Evolutionary conservation across 1,140 invertebrate species (phyloP).

Genomic region (Ladona fulva): DNA sequence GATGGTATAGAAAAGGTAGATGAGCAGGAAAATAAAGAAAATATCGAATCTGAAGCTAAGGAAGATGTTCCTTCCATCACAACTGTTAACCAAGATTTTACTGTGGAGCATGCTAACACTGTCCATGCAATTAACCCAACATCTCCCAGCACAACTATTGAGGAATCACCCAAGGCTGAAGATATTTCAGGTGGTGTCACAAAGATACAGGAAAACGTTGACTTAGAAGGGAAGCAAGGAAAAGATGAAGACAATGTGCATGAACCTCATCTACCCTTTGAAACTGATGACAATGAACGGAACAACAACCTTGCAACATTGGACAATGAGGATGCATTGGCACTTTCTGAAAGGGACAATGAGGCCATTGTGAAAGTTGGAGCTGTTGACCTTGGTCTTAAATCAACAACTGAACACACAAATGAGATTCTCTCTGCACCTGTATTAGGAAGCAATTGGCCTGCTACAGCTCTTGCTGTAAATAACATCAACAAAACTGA

Average conservation of each 20-base stretch:
- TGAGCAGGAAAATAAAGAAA: not conserved
- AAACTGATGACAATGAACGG: not conserved
- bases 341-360: not conserved
- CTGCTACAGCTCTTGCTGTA: not conserved
- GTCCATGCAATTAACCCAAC: not conserved
- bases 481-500: not conserved
- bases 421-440: slow-evolving; percentile 11
- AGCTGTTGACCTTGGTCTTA: not conserved
- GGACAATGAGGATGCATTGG: not conserved
- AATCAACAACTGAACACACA: slow-evolving; percentile 4
- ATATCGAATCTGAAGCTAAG: no score
- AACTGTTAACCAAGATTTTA: not conserved
- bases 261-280: not conserved
- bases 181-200: not conserved
- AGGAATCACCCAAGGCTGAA: not conserved
- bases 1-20: slow-evolving; percentile 16
- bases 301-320: not conserved
- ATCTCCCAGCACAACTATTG: not conserved
- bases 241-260: not conserved
- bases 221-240: not conserved
- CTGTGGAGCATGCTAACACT: not conserved
- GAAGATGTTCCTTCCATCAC: not conserved
- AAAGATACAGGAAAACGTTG: not conserved
- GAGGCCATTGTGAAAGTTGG: not conserved
- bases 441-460: not conserved